Base-by-base conservation (phyloP, 2,113 vertebrate species). In the Spheniscus mendiculus region DNA sequence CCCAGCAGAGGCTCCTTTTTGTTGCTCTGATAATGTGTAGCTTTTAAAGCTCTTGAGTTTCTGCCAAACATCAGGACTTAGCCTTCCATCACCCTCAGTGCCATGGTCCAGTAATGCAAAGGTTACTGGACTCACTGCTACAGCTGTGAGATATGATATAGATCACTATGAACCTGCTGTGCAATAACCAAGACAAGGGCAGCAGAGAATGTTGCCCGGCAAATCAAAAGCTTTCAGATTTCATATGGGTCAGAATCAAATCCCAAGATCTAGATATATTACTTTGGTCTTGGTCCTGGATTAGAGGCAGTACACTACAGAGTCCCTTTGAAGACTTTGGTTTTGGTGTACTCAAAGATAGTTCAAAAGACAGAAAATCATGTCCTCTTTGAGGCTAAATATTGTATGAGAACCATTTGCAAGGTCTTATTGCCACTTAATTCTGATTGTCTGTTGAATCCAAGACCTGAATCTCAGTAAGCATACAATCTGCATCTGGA, bases 31-130 rank as follows among this genome's bases (percentile, higher is more conserved):
- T 91, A 96, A 91, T 88, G 18, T 83, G 78, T 72, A 92, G 72
- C 82, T 96, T 94, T 95, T 92, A 95, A 96, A 94, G 63, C 85
- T 94, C 76, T 90, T 89, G 93, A 92, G 69, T 81, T 93, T 90
- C 90, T 93, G 96, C 94, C 91, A 92, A 26, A 71, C 6, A 1
- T 55, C 53, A 90, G 69, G n/a, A 49, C 76, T 79, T 94, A 83
- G 85, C 72, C 61, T 96, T 86, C 85, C 49, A 72, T 95, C 90
- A 89, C 83, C 49, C 80, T 74, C 47, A 36, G 50, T 83, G 66
- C 81, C 76, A 55, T 38, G 62, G 82, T 91, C 84, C 89, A 94
- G 89, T 87, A 97, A 85, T 85, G 55, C 77, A 96, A 91, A 96
- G 87, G 74, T 94, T 94, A 70, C 38, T 80, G 89, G 86, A 96